A percentile compares a stretch with the other conserved stretches of the same genome.
Conservation (phyloP, 2,888 invertebrate species). For the Drosophila testacea region DNA sequence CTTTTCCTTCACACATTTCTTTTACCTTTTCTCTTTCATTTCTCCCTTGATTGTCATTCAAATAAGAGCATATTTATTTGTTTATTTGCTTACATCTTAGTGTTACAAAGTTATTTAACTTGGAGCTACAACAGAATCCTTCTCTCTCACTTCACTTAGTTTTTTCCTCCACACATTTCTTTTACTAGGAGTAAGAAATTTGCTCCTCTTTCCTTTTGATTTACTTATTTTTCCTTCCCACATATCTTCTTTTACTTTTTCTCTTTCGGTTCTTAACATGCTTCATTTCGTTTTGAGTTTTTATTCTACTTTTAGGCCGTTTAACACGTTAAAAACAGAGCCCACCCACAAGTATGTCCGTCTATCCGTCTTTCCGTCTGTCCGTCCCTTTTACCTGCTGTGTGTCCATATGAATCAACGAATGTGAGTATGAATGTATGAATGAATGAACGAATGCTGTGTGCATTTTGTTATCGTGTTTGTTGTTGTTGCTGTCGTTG, state of each 20-base stretch:
- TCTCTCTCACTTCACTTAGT: constrained; percentile 19
- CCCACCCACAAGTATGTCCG: constrained; percentile 75
- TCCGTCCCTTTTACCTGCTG: constrained; percentile 54
- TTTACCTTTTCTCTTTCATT: too few species aligned
- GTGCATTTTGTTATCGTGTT: constrained; percentile 57
- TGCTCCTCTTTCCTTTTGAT: constrained; percentile 15
- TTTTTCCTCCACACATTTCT: constrained; percentile 9
- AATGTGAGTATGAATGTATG: constrained; percentile 52
- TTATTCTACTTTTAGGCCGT: constrained; percentile 35
- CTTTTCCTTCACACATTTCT: too few species aligned
- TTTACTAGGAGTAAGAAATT: neutral
- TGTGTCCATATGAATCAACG: constrained; percentile 51
- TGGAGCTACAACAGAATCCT: too few species aligned
- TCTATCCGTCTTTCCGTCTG: constrained; percentile 57
- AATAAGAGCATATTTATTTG: too few species aligned
- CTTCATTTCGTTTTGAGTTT: constrained; percentile 52
- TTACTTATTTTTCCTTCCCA: constrained; percentile 1
- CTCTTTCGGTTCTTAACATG: constrained; percentile 28
- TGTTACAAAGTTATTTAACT: too few species aligned
- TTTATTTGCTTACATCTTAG: too few species aligned
- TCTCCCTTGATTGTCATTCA: too few species aligned
- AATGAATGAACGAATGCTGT: constrained; percentile 73
- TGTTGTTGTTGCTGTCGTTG: constrained; percentile 35
- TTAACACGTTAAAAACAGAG: constrained; percentile 56
- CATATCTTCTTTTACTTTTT: constrained; percentile 7